Conservation (phyloP, 2,113 vertebrate genomes). For the Dermatemys mawii region DNA sequence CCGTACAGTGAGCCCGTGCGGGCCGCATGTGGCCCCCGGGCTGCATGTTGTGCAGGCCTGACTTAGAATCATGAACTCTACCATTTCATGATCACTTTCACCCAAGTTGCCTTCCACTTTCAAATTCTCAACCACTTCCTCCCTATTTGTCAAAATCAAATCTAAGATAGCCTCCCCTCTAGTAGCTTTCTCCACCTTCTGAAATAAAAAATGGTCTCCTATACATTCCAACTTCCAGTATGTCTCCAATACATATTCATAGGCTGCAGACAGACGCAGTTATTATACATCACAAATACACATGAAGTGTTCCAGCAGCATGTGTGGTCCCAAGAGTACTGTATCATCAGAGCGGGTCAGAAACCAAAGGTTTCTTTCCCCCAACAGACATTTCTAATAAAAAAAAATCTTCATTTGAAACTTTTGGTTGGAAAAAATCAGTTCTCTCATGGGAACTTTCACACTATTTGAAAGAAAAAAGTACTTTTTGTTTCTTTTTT, state of each 20-base stretch:
- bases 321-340: neutral
- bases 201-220: no score
- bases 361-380: neutral
- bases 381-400: neutral
- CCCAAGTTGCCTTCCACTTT: no score
- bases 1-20: no score
- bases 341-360: neutral
- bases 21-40: no score
- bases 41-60: no score
- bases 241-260: neutral
- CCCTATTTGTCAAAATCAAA: no score
- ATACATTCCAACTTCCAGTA: no score
- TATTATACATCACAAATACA: neutral
- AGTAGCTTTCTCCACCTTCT: no score
- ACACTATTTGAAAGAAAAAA: neutral
- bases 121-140: no score
- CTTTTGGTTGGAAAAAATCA: neutral
- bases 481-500: neutral
- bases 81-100: no score
- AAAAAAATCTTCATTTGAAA: accelerated
- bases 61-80: no score
- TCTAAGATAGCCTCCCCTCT: no score
- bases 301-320: neutral
- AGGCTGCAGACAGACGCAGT: neutral
- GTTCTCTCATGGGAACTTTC: neutral